Base-by-base conservation (phyloP, 1,140 invertebrate genomes). In the Heliconius melpomene region DNA sequence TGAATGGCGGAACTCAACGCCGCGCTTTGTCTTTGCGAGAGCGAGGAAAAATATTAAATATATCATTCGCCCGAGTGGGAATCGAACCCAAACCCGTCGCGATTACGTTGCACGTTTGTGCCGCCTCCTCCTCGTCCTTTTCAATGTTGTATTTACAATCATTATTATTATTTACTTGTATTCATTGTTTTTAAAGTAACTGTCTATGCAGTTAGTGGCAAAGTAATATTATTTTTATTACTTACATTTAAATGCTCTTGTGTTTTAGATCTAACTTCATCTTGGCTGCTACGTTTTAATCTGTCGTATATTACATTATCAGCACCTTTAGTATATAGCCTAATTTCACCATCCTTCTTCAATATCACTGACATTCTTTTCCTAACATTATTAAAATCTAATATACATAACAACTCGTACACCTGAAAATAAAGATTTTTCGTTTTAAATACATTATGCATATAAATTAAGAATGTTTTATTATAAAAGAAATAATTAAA, bases 311-410 rank as follows among this genome's bases (percentile, higher is more conserved):
- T 98, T 82, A 99, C 98, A 94, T 98, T 99, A 95, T 99, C 99
- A 73, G 99, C 99, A 83, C 99, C 99, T 96, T 99, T 99, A 93
- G 98, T 99, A 92, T 99, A 99, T 81, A 99, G 96, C 88, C 97
- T 96, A 84, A 99, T 96, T 89, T 97, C 96, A 54, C 98, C 97
- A 88, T 99, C 97, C 86, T 96, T 97, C 89, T 97, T 96, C 83
- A 99, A 95, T 90, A 99, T 99, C 74, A 99, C 99, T 75, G 99
- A 99, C 99, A 99, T 99, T 94, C 99, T 96, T 95, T 99, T 99
- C 80, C 99, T 96, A 83, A 99, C 97, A 95, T 99, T 99, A 95
- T 99, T 99, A 93, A 99, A 99, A 95, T 99, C 99, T 79, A 99
- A 96, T 93, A 99, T 99, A 94, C 98, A 98, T 71, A 99, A 95